These are phyloP conservation scores for Miltochrista miniata DNA, from an alignment of 2,888 invertebrate genomes.

Conservation along the genomic window DNA sequence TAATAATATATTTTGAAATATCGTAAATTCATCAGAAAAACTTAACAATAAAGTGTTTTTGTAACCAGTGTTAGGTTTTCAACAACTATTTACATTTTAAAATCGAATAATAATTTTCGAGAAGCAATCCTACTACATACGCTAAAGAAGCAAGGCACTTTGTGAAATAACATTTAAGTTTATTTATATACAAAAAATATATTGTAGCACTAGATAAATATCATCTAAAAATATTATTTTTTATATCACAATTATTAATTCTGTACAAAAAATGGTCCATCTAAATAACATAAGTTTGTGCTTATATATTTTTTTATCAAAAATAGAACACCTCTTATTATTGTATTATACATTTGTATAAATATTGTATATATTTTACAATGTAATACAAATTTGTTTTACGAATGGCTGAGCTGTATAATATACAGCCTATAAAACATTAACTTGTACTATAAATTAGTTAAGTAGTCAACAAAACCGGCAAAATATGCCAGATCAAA, in stretches of 20 bases:
- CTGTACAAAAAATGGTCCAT: slow-evolving; percentile 64
- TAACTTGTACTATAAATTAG: too few relatives aligned
- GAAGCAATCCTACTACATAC: slow-evolving; percentile 40
- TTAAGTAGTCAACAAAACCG: background rate
- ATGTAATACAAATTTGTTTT: background rate
- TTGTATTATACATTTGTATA: background rate
- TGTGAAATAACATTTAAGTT: slow-evolving; percentile 35
- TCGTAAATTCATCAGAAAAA: slow-evolving; percentile 64
- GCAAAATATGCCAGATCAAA: too few relatives aligned
- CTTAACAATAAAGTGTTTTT: slow-evolving; percentile 60
- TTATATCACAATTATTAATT: slow-evolving; percentile 65
- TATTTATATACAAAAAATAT: slow-evolving; percentile 53
- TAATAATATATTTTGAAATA: slow-evolving; percentile 32
- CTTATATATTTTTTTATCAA: slow-evolving; percentile 25
- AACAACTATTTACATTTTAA: slow-evolving; percentile 42
- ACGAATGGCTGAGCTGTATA: slow-evolving; percentile 4
- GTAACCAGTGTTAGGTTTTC: slow-evolving; percentile 66
- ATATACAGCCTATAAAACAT: background rate
- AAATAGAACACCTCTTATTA: slow-evolving; percentile 50
- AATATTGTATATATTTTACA: background rate
- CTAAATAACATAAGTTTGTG: slow-evolving; percentile 43
- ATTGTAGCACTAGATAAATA: slow-evolving; percentile 57
- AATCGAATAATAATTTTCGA: slow-evolving; percentile 35
- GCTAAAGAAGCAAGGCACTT: slow-evolving; percentile 63
- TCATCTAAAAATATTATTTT: slow-evolving; percentile 71